Base-by-base conservation (phyloP, 2,797 vertebrate genomes). In the Paguma larvata region DNA sequence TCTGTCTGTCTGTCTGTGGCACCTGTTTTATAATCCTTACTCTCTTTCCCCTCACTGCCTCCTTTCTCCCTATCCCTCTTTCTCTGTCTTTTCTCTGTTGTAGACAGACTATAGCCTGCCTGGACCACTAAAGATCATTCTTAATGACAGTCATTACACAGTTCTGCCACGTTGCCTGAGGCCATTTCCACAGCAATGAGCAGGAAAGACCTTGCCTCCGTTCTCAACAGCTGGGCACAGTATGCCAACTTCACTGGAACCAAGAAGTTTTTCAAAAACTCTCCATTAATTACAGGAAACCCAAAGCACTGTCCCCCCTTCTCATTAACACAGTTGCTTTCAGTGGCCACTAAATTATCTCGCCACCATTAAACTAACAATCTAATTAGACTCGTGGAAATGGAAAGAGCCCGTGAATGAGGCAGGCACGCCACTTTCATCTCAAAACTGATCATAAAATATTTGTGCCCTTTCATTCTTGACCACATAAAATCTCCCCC, bases 251-350 rank as follows among this genome's bases (percentile, higher is more conserved):
- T 98, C 97, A 98, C 99, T 98, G 98, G 98, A 98, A 98, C 97
- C 95, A 91, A 98, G 93, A 93, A 95, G 98, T 98, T 98, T 95
- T 98, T 98, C 94, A 98, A 98, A 98, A 98, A 98, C 98, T 99
- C 98, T 98, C 98, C 98, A 98, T 99, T 99, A 99, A 98, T 98
- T 98, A 99, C 99, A 99, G 99, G 99, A 99, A 99, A 98, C 97
- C 97, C 98, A 98, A 98, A 98, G 98, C 99, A 99, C 98, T 98
- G 98, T 99, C 99, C 98, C 98, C 98, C 98, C 98, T 99, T 99
- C 98, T 98, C 98, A 99, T 99, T 99, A 99, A 99, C 98, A 98
- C 98, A 98, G 98, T 98, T 98, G 98, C 98, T 98, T 98, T 98
- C 91, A 84, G 93, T 98, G 98, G 98, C 98, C 98, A 98, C 98